These are phyloP conservation scores for Apeira syringaria DNA, from an alignment of 2,888 invertebrate species.

Conservation along the genomic window DNA sequence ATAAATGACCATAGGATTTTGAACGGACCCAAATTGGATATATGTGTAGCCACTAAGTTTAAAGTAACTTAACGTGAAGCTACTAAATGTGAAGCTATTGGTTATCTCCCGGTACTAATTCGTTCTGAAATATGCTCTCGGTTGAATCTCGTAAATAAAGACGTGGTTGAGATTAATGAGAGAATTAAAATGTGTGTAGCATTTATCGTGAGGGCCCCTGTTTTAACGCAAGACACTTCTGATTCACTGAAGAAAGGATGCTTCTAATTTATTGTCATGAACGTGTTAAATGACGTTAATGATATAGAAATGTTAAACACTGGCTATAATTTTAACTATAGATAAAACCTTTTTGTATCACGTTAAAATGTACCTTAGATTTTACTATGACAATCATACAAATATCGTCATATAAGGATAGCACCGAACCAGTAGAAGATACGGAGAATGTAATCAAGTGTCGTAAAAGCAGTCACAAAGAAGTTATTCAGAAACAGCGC, in stretches of 20 bases:
- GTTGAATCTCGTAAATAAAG: slow-evolving; percentile 36
- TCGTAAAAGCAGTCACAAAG: slow-evolving; percentile 8
- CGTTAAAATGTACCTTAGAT: too few species aligned
- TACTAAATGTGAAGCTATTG: slow-evolving; percentile 27
- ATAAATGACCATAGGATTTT: slow-evolving; percentile 23
- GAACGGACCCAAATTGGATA: slow-evolving; percentile 27
- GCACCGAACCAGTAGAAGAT: too few species aligned
- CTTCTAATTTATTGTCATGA: slow-evolving; percentile 21
- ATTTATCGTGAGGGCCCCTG: slow-evolving; percentile 30
- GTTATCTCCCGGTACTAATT: slow-evolving; percentile 30
- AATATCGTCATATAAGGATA: too few species aligned
- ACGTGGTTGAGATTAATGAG: slow-evolving; percentile 36
- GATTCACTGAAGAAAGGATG: slow-evolving; percentile 24
- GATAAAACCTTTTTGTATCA: too few species aligned
- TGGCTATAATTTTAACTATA: too few species aligned
- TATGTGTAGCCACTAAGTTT: slow-evolving; percentile 18
- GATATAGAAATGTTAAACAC: slow-evolving; percentile 1
- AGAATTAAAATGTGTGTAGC: slow-evolving; percentile 37
- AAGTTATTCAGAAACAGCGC: slow-evolving; percentile 16
- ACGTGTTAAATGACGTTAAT: slow-evolving; percentile 15
- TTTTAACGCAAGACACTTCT: slow-evolving; percentile 28
- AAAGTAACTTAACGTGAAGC: slow-evolving; percentile 13
- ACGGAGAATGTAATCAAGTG: slow-evolving; percentile 4
- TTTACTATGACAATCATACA: too few species aligned
- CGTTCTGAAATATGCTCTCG: slow-evolving; percentile 26